These are phyloP conservation scores for Arvicanthis niloticus DNA, from an alignment of 2,113 vertebrate genomes.

Conservation along the genomic window DNA sequence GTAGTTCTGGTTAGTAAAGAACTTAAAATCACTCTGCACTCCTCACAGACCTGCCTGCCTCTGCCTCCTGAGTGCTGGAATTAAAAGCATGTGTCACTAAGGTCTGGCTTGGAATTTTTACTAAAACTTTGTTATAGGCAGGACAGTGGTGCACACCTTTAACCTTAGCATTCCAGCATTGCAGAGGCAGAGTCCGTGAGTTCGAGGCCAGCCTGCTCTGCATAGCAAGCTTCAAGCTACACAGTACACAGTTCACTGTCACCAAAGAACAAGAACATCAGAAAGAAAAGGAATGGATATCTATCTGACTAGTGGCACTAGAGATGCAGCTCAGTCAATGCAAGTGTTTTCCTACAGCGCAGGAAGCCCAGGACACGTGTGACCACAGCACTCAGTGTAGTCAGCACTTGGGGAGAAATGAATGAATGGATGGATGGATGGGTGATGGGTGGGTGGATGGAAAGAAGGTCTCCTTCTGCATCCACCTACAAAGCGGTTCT, in stretches of 20 bases:
- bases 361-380: background rate
- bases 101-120: background rate
- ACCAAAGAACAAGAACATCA: background rate
- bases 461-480: background rate
- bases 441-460: background rate
- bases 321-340: background rate
- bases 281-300: background rate
- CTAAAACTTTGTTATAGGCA: background rate
- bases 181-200: background rate
- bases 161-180: no score
- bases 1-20: background rate
- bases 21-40: background rate
- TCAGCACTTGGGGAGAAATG: background rate
- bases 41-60: background rate
- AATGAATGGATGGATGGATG: background rate
- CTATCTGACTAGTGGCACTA: background rate
- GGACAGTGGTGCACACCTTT: background rate
- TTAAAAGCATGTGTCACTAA: background rate
- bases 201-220: background rate
- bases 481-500: background rate
- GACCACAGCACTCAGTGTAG: no score
- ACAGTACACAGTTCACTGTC: background rate
- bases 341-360: background rate
- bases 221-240: background rate
- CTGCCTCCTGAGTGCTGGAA: background rate